phyloP scores from a whole-genome alignment of 2,113 vertebrate genomes.

The Mesoclemmys tuberculata region DNA sequence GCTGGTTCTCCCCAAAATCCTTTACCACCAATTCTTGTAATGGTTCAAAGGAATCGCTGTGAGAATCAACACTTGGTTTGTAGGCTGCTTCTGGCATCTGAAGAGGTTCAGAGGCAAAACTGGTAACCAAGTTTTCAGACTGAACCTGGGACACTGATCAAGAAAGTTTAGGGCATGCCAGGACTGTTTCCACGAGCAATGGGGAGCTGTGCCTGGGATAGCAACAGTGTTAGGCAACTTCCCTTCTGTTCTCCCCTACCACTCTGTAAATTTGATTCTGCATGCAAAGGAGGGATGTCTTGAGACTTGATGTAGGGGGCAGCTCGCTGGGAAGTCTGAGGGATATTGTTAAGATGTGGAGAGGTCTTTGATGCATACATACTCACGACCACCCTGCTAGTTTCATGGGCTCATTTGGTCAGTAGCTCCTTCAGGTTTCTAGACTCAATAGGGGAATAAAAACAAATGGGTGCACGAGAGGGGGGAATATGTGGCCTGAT shows the following conservation, averaged over 20 bases:
- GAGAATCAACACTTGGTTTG: not conserved
- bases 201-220: not conserved
- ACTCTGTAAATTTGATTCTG: not conserved
- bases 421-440: not conserved
- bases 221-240: not conserved
- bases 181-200: not conserved
- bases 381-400: not conserved
- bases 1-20: not conserved
- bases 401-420: not conserved
- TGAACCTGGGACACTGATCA: not conserved
- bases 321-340: not conserved
- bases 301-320: not conserved
- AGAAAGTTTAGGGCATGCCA: not conserved
- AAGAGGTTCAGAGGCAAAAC: not conserved
- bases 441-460: not conserved
- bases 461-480: not conserved
- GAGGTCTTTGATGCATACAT: not conserved
- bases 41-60: not conserved
- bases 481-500: not conserved
- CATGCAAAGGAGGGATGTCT: not conserved
- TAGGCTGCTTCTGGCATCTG: not conserved
- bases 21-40: fast-evolving
- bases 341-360: not conserved
- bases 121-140: not conserved
- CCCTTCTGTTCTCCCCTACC: not conserved